Percentiles rank a stretch among this genome's conserved stretches.
Conservation (phyloP, 2,888 invertebrate genomes). For the Tenthredo amoena region DNA sequence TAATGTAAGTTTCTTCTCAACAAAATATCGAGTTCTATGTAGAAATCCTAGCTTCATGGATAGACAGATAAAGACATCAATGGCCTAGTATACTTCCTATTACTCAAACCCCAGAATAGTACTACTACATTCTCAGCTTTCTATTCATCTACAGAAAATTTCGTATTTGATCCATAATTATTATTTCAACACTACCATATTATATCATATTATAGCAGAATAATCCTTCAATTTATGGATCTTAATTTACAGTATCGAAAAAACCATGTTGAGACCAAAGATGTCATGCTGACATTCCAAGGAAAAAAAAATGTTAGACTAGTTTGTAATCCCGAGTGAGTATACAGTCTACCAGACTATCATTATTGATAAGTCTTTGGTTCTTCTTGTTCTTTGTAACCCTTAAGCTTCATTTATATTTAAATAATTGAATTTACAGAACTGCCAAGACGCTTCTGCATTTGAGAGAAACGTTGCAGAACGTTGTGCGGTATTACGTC, state of each 20-base stretch:
- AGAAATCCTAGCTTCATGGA: not conserved
- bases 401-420: conserved; percentile 70
- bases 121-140: not conserved
- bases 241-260: conserved; percentile 62
- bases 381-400: conserved; percentile 65
- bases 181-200: not conserved
- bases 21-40: not conserved
- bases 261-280: conserved; percentile 57
- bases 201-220: not conserved
- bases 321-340: conserved; percentile 76
- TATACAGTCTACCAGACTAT: conserved; percentile 57
- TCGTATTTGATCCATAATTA: not conserved
- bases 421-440: conserved; percentile 76
- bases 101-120: not conserved
- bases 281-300: conserved; percentile 71
- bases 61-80: not conserved
- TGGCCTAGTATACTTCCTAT: not conserved
- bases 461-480: conserved; percentile 79
- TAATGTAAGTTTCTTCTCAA: conserved; percentile 60
- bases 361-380: conserved; percentile 31
- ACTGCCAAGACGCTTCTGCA: conserved; percentile 78
- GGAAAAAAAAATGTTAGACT: conserved; percentile 74
- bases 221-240: conserved; percentile 35
- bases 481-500: conserved; percentile 79
- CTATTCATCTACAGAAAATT: not conserved